These are phyloP conservation scores for Cairina moschata DNA, from an alignment of 2,113 vertebrate species.

Conservation along the genomic window DNA sequence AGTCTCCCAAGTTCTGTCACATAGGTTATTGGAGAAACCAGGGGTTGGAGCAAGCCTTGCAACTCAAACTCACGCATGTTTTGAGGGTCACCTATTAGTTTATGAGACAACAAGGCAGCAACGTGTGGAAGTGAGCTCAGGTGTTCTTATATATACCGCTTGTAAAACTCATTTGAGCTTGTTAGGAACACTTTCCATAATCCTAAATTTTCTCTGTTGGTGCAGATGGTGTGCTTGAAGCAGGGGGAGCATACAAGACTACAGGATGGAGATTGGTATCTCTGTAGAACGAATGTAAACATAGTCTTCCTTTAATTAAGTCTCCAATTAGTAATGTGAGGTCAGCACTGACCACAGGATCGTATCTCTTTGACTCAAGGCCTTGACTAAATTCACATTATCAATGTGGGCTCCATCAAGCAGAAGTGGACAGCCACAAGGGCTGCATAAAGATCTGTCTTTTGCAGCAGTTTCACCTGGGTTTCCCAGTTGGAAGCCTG, in stretches of 20 bases:
- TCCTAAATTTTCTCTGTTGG: neutral
- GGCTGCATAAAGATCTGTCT: neutral
- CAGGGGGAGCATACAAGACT: neutral
- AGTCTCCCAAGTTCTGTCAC: neutral
- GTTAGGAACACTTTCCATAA: neutral
- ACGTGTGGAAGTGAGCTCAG: neutral
- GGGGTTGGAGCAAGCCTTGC: neutral
- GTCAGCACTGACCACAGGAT: neutral
- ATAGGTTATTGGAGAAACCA: neutral
- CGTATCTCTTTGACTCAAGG: neutral
- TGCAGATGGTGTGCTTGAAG: neutral
- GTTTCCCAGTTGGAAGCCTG: neutral
- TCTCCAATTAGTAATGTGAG: neutral
- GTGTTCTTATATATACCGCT: neutral
- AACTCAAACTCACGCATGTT: neutral
- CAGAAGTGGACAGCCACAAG: neutral
- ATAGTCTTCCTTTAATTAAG: neutral
- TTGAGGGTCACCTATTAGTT: neutral
- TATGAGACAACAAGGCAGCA: neutral
- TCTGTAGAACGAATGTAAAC: neutral
- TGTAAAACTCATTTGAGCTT: neutral
- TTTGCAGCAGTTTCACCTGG: neutral
- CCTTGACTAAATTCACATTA: neutral
- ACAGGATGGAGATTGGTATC: neutral
- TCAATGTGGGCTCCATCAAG: neutral